These are phyloP conservation scores for Sphenodon punctatus DNA, from an alignment of 2,797 vertebrate genomes.

Conservation along the genomic window DNA sequence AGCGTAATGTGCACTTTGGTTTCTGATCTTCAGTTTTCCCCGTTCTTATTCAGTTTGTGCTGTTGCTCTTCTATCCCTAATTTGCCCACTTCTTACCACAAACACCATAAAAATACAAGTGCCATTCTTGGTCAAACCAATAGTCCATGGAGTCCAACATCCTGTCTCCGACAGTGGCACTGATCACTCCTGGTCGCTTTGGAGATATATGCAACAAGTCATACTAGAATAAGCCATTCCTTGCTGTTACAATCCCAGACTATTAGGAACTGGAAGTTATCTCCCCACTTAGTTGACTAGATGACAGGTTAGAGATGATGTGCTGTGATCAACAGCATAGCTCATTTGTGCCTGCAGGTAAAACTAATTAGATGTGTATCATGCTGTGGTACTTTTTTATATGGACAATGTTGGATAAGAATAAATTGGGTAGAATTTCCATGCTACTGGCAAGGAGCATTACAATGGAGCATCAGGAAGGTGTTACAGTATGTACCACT, in stretches of 20 bases:
- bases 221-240: no score
- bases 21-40: neutral
- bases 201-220: no score
- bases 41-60: fast-evolving
- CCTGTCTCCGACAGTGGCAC: no score
- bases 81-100: neutral
- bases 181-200: no score
- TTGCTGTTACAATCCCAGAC: no score
- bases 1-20: neutral
- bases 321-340: neutral
- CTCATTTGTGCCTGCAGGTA: neutral
- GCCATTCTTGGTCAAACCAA: no score
- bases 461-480: neutral
- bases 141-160: no score
- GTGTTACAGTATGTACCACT: neutral
- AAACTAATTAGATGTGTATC: neutral
- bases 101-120: no score
- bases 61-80: neutral
- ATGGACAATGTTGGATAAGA: neutral
- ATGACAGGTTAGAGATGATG: neutral
- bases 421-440: neutral
- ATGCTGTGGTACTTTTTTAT: neutral
- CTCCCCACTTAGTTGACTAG: no score
- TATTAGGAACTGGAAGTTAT: no score
- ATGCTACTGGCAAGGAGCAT: neutral